A percentile compares a stretch with the other conserved stretches of the same genome.
These are phyloP conservation scores for Autographa pulchrina DNA, from an alignment of 2,888 invertebrate species.

Conservation along the genomic window DNA sequence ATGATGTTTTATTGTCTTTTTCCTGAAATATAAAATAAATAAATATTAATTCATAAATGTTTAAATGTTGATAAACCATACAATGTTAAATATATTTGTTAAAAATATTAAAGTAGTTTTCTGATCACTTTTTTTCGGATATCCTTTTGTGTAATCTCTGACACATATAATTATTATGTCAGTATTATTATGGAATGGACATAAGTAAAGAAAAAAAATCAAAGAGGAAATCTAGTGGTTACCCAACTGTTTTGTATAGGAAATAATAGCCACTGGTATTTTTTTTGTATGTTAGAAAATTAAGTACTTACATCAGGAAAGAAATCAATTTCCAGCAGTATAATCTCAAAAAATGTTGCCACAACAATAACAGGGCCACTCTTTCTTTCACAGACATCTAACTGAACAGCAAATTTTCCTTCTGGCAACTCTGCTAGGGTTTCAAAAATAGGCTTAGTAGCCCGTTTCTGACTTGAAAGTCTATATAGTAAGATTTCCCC, in stretches of 20 bases:
- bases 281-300: slow-evolving; percentile 5
- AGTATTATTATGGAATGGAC: too few relatives aligned
- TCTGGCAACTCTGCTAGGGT: slow-evolving; percentile 72
- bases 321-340: slow-evolving; percentile 75
- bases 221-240: too few relatives aligned
- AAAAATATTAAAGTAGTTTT: too few relatives aligned
- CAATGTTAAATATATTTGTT: too few relatives aligned
- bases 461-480: slow-evolving; percentile 72
- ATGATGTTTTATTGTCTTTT: slow-evolving; percentile 65
- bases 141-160: too few relatives aligned
- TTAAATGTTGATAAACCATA: too few relatives aligned
- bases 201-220: too few relatives aligned
- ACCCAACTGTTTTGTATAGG: too few relatives aligned
- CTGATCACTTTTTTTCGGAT: too few relatives aligned
- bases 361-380: slow-evolving; percentile 76
- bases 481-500: slow-evolving; percentile 80
- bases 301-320: slow-evolving; percentile 77
- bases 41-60: too few relatives aligned
- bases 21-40: slow-evolving; percentile 68
- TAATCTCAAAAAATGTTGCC: slow-evolving; percentile 77
- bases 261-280: too few relatives aligned
- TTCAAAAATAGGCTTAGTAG: slow-evolving; percentile 74
- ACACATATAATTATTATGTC: too few relatives aligned
- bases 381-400: slow-evolving; percentile 80
- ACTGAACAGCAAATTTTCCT: slow-evolving; percentile 76